Evolutionary conservation across 2,113 vertebrate species (phyloP), one percentile per base, ranked within the genome.

Genomic region (Megalops atlanticus): DNA sequence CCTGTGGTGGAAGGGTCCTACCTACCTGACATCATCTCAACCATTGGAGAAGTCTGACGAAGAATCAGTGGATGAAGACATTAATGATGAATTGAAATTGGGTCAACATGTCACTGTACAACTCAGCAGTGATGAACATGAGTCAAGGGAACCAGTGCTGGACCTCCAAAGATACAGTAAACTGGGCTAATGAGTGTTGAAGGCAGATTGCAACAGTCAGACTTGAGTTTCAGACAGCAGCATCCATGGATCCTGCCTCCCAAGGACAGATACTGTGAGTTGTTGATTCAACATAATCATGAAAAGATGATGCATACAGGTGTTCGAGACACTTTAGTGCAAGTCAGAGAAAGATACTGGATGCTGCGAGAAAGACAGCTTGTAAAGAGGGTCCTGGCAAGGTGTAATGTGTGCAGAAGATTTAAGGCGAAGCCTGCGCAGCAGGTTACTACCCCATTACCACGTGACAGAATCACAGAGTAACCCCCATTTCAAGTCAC

Each of bases 181-280:
- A n/a, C n/a, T 71, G 83, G 75, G 12, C 38, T 85, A 40, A 70
- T 86, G 40, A 74, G 82, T 85, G 84, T 85, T 21, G 78, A 76
- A 73, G 86, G 80, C 70, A 80, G 80, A 35, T 68, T 84, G 10
- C 80, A 82, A 31, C 74, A 84, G 31, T 84, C 80, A 4, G 64
- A 82, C 36, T 71, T 85, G 7, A 76, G 12, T 24, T 82, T 74
- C 80, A 80, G 70, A 72, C 69, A 84, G 27, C 74, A 84, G 15
- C 78, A 84, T 11, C 84, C 80, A 36, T 80, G 74, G 70, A 39
- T 84, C 40, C 31, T 85, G 41, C 80, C 77, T 15, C 24, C 15
- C 35, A 58, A 82, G 2, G 41, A 80, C 71, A 81, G 77, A 80
- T 82, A 74, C 33, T 74, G 74, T 49, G 58, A 84, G 35, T 39